Evolutionary conservation across 2,113 vertebrate species (phyloP), one percentile per base, ranked within the genome.

Genomic region (Leptodactylus fuscus): DNA sequence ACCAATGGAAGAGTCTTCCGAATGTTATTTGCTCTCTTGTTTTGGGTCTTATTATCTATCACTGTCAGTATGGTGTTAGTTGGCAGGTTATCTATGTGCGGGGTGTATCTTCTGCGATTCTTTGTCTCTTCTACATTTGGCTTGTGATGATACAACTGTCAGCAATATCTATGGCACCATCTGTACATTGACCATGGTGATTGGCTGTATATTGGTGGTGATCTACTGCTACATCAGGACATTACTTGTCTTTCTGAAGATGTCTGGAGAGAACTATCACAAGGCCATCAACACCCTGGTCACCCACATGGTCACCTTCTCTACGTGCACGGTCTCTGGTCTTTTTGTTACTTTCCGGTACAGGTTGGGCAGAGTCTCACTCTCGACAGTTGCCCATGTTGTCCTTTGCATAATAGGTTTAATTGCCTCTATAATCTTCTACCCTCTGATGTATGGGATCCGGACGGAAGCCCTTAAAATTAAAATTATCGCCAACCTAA

Each of bases 201-300:
- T 48, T 10, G 10, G 24, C 36, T 41, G 13, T 1, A 0, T 62
- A 7, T 0, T 49, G 1, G 11, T 76, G 0, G 5, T 62, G 16
- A 15, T 75, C 10, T 84, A 49, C 13, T 74, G 36, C 38, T 75
- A 83, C 38, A 22, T 83, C 29, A 4, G 15, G 13, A 83, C 53
- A 6, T 32, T 75, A n/a, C 3, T 74, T 1, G 20, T 75, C 0
- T 83, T 70, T 7, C 16, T 75, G 1, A 75, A 48, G 9, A 20
- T 75, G 36, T 48, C 81, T 2, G 9, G 4, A 22, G 24, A 58
- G 2, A 51, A 15, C 34, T 36, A 1, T n/a, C 51, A 84, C 29
- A 84, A 84, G 16, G 82, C 71, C 18, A 65, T 76, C 16, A 12
- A 84, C 20, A 76, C 82, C 1, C 5, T 84, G 41, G 38, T 76